A percentile compares a stretch with the other conserved stretches of the same genome.
phyloP scores from a whole-genome alignment of 2,113 vertebrate genomes.

The Sylvilagus bachmani region DNA sequence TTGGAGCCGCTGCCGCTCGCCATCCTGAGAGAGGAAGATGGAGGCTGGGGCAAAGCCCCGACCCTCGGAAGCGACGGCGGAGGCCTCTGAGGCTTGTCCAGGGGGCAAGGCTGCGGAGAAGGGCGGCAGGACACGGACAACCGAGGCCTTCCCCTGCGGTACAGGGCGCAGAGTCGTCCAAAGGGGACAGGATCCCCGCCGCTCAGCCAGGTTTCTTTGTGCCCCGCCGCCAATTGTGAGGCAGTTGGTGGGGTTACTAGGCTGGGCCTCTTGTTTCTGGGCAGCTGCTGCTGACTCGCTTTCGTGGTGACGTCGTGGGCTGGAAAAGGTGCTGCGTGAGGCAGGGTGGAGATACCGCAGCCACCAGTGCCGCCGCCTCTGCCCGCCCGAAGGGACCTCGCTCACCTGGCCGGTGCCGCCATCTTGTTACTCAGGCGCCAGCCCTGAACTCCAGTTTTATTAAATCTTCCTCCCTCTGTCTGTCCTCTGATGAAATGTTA shows the following conservation, averaged over 20 bases:
- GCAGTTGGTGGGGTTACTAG: not conserved
- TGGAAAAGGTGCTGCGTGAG: slow-evolving; percentile 76
- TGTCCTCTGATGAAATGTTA: slow-evolving; percentile 7
- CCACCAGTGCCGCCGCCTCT: slow-evolving; percentile 77
- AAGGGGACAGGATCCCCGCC: slow-evolving; percentile 67
- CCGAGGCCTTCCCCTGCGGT: slow-evolving; percentile 17
- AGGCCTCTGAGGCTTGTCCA: slow-evolving; percentile 8
- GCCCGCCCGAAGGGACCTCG: slow-evolving; percentile 81
- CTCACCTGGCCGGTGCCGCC: slow-evolving; percentile 92
- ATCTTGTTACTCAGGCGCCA: slow-evolving; percentile 92
- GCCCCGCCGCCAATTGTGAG: slow-evolving; percentile 40
- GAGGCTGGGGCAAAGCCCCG: slow-evolving; percentile 80
- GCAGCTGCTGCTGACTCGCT: slow-evolving; percentile 61
- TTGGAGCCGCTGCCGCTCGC: slow-evolving; percentile 99
- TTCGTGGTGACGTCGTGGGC: slow-evolving; percentile 65
- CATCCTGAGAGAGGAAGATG: slow-evolving; percentile 88
- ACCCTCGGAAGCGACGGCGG: slow-evolving; percentile 70
- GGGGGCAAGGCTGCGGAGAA: not conserved
- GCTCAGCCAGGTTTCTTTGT: not conserved
- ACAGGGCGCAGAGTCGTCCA: slow-evolving; percentile 79
- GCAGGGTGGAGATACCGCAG: slow-evolving; percentile 67
- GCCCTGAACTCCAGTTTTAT: slow-evolving; percentile 64
- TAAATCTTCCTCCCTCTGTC: not conserved
- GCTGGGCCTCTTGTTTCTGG: slow-evolving; percentile 31
- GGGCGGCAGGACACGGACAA: not conserved